Evolutionary conservation across 92 coral and sea anemone species (phyloP).

Genomic region (Palythoa grandiflora): DNA sequence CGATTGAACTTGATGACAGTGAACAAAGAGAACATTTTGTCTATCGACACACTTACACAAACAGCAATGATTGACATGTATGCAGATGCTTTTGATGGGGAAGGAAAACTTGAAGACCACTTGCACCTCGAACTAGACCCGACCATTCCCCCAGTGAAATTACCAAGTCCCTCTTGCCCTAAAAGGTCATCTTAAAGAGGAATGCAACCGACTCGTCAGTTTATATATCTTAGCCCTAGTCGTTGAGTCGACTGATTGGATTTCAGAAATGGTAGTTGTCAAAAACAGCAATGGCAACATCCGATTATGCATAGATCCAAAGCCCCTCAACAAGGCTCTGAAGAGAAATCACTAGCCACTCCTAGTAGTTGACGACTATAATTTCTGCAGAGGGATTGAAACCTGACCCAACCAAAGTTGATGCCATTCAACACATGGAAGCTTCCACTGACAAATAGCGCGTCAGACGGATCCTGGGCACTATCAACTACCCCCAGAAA

Average conservation of each 20-base stretch:
- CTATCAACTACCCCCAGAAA: slow-evolving; percentile 4
- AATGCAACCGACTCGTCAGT: slow-evolving; percentile 26
- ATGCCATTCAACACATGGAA: slow-evolving; percentile 11
- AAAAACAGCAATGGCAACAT: slow-evolving; percentile 17
- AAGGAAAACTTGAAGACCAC: slow-evolving; percentile 47
- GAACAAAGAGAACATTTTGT: slow-evolving; percentile 24
- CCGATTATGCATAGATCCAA: slow-evolving; percentile 22
- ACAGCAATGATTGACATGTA: slow-evolving; percentile 32
- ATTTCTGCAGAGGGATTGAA: slow-evolving; percentile 13
- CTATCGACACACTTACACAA: slow-evolving; percentile 37
- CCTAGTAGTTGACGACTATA: slow-evolving; percentile 53
- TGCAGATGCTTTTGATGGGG: slow-evolving; percentile 54
- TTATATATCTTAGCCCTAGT: slow-evolving; percentile 8
- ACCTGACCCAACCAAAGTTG: slow-evolving; percentile 19
- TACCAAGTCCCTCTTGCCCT: slow-evolving; percentile 52
- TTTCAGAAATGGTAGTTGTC: slow-evolving; percentile 23
- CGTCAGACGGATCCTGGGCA: slow-evolving; percentile 1
- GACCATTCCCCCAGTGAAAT: slow-evolving; percentile 44
- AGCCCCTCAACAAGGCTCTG: slow-evolving; percentile 42
- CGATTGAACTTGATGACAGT: slow-evolving; percentile 32
- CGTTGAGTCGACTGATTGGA: slow-evolving; percentile 19
- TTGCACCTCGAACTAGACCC: slow-evolving; percentile 46
- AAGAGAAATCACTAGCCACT: slow-evolving; percentile 63
- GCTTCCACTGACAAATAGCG: background rate
- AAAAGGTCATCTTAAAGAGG: slow-evolving; percentile 23